Evolutionary conservation across 2,888 invertebrate genomes (phyloP), one percentile per base, ranked within the genome.

Genomic region (Meliscaeva auricollis): DNA sequence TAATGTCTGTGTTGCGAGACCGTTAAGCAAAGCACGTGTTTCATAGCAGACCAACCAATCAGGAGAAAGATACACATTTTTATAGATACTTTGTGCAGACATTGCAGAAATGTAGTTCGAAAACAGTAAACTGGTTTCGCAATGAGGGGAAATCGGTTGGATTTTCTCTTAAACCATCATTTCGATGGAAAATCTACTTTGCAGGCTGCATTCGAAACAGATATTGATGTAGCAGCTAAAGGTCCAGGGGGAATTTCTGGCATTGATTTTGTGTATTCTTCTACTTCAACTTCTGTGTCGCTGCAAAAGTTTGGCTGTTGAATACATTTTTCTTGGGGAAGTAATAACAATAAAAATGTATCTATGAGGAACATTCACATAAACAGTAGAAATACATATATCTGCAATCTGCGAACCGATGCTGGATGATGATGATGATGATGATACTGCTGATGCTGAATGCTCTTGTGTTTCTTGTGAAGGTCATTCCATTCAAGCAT

Each of bases 271-370:
- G 72, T 80, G 38, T 68, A 69, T 70, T 35, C 50, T 26, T 75
- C 66, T 38, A 8, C 38, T 9, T 9, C 3, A 38, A 9, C 13
- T 38, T 38, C 26, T 26, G 26, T 75, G 69, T 66, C 48, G 38
- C 15, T 76, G 76, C 72, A 75, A 75, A 66, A 46, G 75, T 76
- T 30, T 26, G 75, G 54, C 54, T 75, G 80, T 85, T 66, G 58
- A 74, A 83, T 50, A 64, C 41, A 20, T 60, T 73, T 75, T 75
- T 60, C 52, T 20, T 72, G 58, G 70, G 58, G 75, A 76, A 76
- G 74, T 70, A 64, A 84, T 75, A 84, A 84, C 80, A 84, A 84
- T 84, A 84, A 80, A 80, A 84, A 80, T 84, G 84, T 84, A 80
- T 84, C 84, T 76, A 80, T 60, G 44, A 41, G n/a, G 46, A 26